phyloP scores from a whole-genome alignment of 2,113 vertebrate genomes.

The Caretta caretta region DNA sequence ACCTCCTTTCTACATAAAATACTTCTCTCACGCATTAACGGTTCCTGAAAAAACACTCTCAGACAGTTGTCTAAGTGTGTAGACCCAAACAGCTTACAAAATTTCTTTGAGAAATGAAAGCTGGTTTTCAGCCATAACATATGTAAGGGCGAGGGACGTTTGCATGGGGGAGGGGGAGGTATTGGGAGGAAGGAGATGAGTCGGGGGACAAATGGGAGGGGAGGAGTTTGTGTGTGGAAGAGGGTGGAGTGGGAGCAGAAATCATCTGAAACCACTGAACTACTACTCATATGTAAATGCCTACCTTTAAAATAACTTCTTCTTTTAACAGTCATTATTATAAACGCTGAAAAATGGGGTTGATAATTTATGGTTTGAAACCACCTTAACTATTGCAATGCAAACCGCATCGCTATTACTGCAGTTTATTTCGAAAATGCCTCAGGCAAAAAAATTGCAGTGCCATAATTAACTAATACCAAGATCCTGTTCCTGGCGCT shows the following conservation, averaged over 20 bases:
- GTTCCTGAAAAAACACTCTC: conserved; percentile 49
- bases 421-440: conserved; percentile 72
- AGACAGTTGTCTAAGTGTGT: conserved; percentile 31
- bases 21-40: conserved; percentile 30
- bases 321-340: conserved; percentile 54
- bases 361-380: conserved; percentile 65
- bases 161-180: background rate
- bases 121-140: background rate
- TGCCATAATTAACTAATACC: conserved; percentile 78
- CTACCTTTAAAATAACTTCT: conserved; percentile 62
- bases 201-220: background rate
- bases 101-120: conserved; percentile 13
- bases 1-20: background rate
- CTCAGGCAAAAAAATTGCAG: conserved; percentile 71
- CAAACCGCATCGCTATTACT: conserved; percentile 72
- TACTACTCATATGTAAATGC: conserved; percentile 53
- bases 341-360: conserved; percentile 62
- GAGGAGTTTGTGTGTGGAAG: conserved; percentile 1
- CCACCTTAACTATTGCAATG: conserved; percentile 74
- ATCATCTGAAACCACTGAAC: conserved; percentile 20
- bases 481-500: conserved; percentile 65
- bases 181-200: background rate
- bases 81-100: background rate
- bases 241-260: background rate
- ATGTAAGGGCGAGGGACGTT: background rate